Percentiles rank a stretch among this genome's conserved stretches.
Conservation (phyloP, 2,113 vertebrate species). For the Neopipo cinnamomea region DNA sequence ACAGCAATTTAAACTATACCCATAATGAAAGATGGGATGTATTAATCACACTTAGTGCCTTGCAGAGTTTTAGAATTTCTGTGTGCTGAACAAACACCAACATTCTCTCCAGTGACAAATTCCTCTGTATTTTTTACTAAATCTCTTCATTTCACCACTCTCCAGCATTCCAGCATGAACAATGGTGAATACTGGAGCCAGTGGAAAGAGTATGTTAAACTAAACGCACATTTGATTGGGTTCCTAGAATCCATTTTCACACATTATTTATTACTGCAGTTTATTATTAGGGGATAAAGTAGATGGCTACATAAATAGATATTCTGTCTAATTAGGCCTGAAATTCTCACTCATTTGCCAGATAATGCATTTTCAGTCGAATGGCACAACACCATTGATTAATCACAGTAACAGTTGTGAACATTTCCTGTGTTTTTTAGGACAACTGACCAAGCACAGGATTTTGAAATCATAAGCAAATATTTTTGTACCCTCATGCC, state of each 20-base stretch:
- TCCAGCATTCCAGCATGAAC: neutral
- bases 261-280: neutral
- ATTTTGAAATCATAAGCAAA: neutral
- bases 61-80: neutral
- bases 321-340: neutral
- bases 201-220: neutral
- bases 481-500: neutral
- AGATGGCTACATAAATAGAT: neutral
- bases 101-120: neutral
- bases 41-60: neutral
- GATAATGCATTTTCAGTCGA: neutral
- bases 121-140: neutral
- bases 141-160: neutral
- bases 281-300: neutral
- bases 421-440: neutral
- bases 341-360: neutral
- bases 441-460: neutral
- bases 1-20: neutral
- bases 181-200: neutral
- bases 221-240: neutral
- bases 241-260: slow-evolving; percentile 13
- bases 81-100: neutral
- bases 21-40: neutral
- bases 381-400: neutral
- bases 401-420: neutral